Conservation (phyloP, 2,888 invertebrate genomes). For the Lepeophtheirus nordmannii region DNA sequence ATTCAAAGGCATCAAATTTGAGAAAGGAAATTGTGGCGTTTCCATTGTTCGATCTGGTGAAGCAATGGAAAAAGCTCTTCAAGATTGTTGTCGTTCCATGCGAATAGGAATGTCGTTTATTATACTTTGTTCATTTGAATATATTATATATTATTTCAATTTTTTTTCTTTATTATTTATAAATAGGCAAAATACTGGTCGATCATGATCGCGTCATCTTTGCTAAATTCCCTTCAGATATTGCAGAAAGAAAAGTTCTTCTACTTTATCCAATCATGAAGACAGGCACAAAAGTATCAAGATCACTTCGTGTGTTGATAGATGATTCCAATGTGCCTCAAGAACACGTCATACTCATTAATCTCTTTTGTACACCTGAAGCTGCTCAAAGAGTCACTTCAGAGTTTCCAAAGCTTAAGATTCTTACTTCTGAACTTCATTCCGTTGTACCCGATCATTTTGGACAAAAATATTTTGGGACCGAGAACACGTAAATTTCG, state of each 20-base stretch:
- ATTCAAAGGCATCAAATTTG: slow-evolving; percentile 83
- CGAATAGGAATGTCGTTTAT: background rate
- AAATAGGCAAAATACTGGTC: slow-evolving; percentile 94
- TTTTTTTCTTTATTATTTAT: background rate
- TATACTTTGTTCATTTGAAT: too few relatives aligned
- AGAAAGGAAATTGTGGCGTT: slow-evolving; percentile 95
- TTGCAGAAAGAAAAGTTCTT: slow-evolving; percentile 48
- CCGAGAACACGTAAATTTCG: slow-evolving; percentile 42
- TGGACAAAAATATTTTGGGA: slow-evolving; percentile 96
- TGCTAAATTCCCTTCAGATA: slow-evolving; percentile 88
- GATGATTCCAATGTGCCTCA: slow-evolving; percentile 20
- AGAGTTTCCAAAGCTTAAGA: slow-evolving; percentile 77
- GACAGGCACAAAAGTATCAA: slow-evolving; percentile 72
- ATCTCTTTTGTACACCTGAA: slow-evolving; percentile 86
- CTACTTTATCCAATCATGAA: slow-evolving; percentile 99
- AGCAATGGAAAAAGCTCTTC: slow-evolving; percentile 84
- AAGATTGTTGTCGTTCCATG: slow-evolving; percentile 66
- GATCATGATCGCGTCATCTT: slow-evolving; percentile 94
- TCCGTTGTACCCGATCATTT: slow-evolving; percentile 92
- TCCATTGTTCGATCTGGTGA: slow-evolving; percentile 73
- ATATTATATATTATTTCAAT: background rate
- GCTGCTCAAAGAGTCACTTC: slow-evolving; percentile 67
- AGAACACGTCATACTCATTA: slow-evolving; percentile 87
- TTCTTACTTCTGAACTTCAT: slow-evolving; percentile 87
- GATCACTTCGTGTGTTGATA: slow-evolving; percentile 11